Conservation (phyloP, 2,888 invertebrate genomes). For the Cheilosia pagana region DNA sequence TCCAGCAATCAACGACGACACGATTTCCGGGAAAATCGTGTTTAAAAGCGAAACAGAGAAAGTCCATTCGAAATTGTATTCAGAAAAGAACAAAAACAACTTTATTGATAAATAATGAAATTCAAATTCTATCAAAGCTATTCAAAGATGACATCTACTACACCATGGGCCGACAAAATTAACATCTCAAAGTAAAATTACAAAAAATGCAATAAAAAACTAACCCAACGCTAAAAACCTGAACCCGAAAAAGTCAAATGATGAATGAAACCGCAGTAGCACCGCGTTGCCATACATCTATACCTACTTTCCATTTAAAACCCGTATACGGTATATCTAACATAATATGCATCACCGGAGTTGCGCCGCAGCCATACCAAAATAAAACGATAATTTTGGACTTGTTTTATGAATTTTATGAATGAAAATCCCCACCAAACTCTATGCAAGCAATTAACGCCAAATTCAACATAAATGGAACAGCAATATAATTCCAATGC, state of each 20-base stretch:
- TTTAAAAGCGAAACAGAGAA: not conserved
- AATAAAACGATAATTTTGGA: slow-evolving; percentile 19
- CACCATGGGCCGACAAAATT: not conserved
- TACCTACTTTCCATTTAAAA: slow-evolving; percentile 2
- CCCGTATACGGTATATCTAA: not conserved
- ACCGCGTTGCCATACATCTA: not conserved
- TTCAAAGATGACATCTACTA: not conserved
- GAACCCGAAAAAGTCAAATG: slow-evolving; percentile 11
- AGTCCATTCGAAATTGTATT: not conserved
- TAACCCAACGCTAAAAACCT: not conserved
- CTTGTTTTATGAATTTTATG: slow-evolving; percentile 58
- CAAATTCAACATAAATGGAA: slow-evolving; percentile 49
- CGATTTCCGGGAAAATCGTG: no score
- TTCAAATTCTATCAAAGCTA: not conserved
- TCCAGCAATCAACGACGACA: no score
- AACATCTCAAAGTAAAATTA: slow-evolving; percentile 1
- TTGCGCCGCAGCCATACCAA: slow-evolving; percentile 19
- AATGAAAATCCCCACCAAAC: slow-evolving; percentile 39
- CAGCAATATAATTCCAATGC: slow-evolving; percentile 43
- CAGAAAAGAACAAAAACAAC: not conserved
- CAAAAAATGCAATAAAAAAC: slow-evolving; percentile 4
- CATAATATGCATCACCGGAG: slow-evolving; percentile 33
- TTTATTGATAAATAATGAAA: not conserved
- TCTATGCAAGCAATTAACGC: slow-evolving; percentile 33
- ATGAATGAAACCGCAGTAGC: slow-evolving; percentile 54